Percentiles rank a stretch among this genome's conserved stretches.
phyloP scores from a whole-genome alignment of 2,113 vertebrate genomes.

The Siniperca knerii region DNA sequence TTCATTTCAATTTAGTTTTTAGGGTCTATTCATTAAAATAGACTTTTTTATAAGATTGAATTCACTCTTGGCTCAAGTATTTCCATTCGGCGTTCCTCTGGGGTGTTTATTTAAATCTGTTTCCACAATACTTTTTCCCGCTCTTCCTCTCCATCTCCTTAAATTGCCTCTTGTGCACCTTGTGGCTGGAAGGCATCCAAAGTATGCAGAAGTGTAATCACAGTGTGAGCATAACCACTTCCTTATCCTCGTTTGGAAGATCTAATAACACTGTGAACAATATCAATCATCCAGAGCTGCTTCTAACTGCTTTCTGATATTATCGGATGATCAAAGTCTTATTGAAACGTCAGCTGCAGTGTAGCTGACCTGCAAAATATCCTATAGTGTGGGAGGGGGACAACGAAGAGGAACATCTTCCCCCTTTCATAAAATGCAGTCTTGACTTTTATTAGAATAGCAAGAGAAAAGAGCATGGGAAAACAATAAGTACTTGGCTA shows the following conservation, averaged over 20 bases:
- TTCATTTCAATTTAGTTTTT: constrained; percentile 40
- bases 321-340: constrained; percentile 46
- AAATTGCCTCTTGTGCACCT: constrained; percentile 73
- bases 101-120: constrained; percentile 66
- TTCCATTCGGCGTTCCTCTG: constrained; percentile 40
- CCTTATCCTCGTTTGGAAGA: constrained; percentile 68
- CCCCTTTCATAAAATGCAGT: constrained; percentile 27
- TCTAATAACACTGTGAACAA: constrained; percentile 65
- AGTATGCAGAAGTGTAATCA: constrained; percentile 74
- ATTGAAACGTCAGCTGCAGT: constrained; percentile 26
- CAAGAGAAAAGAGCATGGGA: constrained; percentile 42
- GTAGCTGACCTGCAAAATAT: constrained; percentile 34
- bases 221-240: constrained; percentile 68
- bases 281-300: constrained; percentile 71
- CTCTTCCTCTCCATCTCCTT: constrained; percentile 58
- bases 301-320: constrained; percentile 41
- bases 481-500: constrained; percentile 40
- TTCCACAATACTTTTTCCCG: constrained; percentile 58
- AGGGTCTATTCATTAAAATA: constrained; percentile 48
- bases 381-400: background rate
- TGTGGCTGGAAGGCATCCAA: constrained; percentile 75
- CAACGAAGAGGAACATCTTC: constrained; percentile 25
- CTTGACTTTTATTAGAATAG: constrained; percentile 33
- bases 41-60: constrained; percentile 39
- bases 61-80: constrained; percentile 41